phyloP scores from a whole-genome alignment of 1,140 invertebrate genomes.

The Nasonia longicornis region DNA sequence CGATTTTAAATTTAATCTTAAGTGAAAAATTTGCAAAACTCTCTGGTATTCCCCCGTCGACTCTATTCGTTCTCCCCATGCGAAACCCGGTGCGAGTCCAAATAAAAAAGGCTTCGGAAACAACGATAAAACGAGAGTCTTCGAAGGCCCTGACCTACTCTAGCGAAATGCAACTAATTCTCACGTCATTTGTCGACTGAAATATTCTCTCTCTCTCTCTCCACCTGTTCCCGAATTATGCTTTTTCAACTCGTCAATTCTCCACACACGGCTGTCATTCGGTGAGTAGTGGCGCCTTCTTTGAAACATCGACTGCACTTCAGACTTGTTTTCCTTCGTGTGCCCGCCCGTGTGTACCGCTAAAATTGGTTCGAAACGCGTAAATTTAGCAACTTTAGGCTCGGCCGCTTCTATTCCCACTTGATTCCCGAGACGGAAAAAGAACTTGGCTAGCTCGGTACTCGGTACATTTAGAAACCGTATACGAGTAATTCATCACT shows the following conservation, averaged over 20 bases:
- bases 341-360: background rate
- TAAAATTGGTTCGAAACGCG: background rate
- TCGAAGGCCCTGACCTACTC: conserved; percentile 25
- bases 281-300: background rate
- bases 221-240: background rate
- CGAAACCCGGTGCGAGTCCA: background rate
- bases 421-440: background rate
- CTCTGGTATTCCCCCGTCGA: background rate
- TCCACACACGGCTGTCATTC: background rate
- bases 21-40: background rate
- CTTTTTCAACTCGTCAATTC: conserved; percentile 9
- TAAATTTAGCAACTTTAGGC: background rate
- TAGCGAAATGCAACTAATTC: conserved; percentile 21
- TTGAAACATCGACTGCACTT: background rate
- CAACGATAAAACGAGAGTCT: conserved; percentile 3
- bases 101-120: background rate
- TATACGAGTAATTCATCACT: background rate
- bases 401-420: background rate
- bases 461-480: background rate
- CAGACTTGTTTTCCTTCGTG: background rate
- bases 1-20: conserved; percentile 16
- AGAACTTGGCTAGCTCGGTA: background rate
- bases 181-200: conserved; percentile 19
- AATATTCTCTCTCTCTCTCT: background rate
- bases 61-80: background rate